Base-by-base conservation (phyloP, 2,113 vertebrate species). In the Macrotis lagotis region DNA sequence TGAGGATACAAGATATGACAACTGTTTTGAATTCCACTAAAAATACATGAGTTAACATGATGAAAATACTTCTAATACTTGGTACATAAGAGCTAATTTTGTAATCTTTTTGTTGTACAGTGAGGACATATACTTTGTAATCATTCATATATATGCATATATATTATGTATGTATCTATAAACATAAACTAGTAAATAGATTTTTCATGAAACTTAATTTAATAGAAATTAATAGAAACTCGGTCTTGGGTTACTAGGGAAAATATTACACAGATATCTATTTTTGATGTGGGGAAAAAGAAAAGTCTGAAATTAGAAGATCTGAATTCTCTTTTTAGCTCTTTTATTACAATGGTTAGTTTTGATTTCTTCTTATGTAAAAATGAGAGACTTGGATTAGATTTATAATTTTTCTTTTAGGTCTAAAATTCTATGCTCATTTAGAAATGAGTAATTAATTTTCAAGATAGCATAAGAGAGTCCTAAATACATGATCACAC, bases 201-300 rank as follows among this genome's bases (percentile, higher is more conserved):
- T 96, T 88, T 96, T 98, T 93, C 91, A 92, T 48, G 28, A 25
- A 92, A 93, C 93, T 96, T 95, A 48, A 51, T 93, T 53, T 96
- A 52, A 91, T 49, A 94, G 91, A 28, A 91, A 92, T 53, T 96
- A 52, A 91, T 49, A 94, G 91, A 28, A 91, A 92, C 52, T 93
- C 50, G 28, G 24, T 91, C n/a, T 90, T 22, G 47, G 83, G 48
- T 94, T 88, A 55, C 52, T 92, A 22, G n/a, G 53, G 53, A 94
- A 94, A 95, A 88, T 93, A 49, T 96, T 49, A 50, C 14, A 91
- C 66, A 95, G 95, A 95, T 83, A 89, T 83, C 91, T n/a, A 16
- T 66, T 48, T 94, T 94, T 93, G 48, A 26, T 48, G 48, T 89
- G 59, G 37, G 37, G 31, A 59, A 66, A 66, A 66, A 8, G 14